Evolutionary conservation across 1,140 invertebrate species (phyloP), one percentile per base, ranked within the genome.

Genomic region (Microvelia longipes): DNA sequence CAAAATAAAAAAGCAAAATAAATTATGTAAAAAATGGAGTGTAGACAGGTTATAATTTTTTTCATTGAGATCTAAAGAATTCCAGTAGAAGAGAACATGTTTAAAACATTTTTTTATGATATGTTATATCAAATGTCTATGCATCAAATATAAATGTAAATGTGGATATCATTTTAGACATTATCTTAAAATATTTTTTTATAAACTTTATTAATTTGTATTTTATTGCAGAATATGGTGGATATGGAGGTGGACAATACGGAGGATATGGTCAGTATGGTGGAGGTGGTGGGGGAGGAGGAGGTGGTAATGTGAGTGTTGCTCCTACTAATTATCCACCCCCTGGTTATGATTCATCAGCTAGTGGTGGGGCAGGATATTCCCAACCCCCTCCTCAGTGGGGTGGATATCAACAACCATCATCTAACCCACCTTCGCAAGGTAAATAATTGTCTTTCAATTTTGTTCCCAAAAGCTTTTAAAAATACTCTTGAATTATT

Each of bases 151-250:
- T n/a, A n/a, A n/a, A n/a, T n/a, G n/a, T n/a, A n/a, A n/a, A n/a
- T n/a, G n/a, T n/a, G n/a, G n/a, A n/a, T 35, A 50, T 27, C 30
- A 67, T 24, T 69, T 67, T 67, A 71, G 67, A 69, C 28, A 50
- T 26, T 29, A 30, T 68, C 29, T 68, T 11, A 28, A 68, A 50
- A 24, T 27, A 63, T 68, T 67, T 71, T 30, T 29, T 25, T 26
- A 29, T 14, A 27, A 28, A 29, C 19, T 28, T 67, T 28, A n/a
- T n/a, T n/a, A n/a, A 50, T 50, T 50, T 50, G 35, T 5, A 11
- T 50, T 50, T 5, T 50, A 19, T 50, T 50, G 35, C 35, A 50
- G 35, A 50, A 19, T 50, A 50, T 19, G 35, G 35, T 50, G 19
- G 19, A 11, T 50, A 50, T 50, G 35, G 35, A 11, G 35, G 35